Evolutionary conservation across 2,888 invertebrate species (phyloP), one percentile per base, ranked within the genome.

Genomic region (Caenorhabditis angaria): DNA sequence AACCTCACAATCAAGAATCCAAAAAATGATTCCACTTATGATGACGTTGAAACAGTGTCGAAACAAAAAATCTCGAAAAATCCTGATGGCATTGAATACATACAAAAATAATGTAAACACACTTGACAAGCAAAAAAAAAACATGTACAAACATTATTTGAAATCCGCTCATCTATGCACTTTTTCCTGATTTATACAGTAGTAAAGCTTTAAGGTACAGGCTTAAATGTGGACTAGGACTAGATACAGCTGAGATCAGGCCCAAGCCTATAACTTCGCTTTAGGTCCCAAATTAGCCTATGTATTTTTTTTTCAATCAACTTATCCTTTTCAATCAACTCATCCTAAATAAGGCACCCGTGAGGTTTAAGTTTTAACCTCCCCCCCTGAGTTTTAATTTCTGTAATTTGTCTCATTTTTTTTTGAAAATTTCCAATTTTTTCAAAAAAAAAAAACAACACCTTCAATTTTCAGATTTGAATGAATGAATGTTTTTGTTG

Each of bases 401-500:
- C 50, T 50, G 4, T 50, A 18, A n/a, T 20, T 20, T 50, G 4
- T 50, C 50, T n/a, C 50, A 4, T 22, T 18, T 6, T 50, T 50
- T 50, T 50, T 50, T 50, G 6, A 50, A 8, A 4, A 18, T 50
- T n/a, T 50, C 14, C 6, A 50, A 5, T 22, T 18, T 41, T 41
- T 41, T 10, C 41, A 41, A 5, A 41, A 14, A n/a, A n/a, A n/a
- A n/a, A n/a, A n/a, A n/a, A n/a, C n/a, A n/a, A n/a, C n/a, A n/a
- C n/a, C n/a, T 41, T 41, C 18, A 14, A 18, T 41, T 41, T 41
- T 6, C 41, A 41, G 41, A 59, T 25, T 59, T 67, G 66, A 56
- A 72, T 72, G 67, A 67, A 72, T 72, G 72, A 72, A 72, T 72
- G 72, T 67, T 67, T 72, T 68, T 72, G 65, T 65, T 72, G 72